Evolutionary conservation across 2,797 vertebrate genomes (phyloP).

Genomic region (Pantherophis vulpinus): DNA sequence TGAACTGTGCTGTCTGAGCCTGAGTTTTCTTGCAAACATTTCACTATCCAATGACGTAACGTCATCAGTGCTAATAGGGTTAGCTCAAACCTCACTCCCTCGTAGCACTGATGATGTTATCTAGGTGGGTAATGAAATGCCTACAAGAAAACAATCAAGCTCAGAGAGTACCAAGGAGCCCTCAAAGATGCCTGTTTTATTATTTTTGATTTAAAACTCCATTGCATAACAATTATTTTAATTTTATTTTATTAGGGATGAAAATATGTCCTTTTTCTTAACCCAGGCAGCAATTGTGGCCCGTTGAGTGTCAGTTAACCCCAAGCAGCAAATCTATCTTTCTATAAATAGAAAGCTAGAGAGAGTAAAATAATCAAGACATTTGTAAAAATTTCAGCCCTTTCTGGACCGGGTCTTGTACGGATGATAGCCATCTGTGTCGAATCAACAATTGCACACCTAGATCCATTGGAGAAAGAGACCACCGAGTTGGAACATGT

Average conservation of each 20-base stretch:
- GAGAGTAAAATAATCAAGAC: background rate
- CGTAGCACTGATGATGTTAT: too few relatives aligned
- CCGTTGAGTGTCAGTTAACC: background rate
- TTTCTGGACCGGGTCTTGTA: slow-evolving; percentile 86
- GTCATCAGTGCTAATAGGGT: too few relatives aligned
- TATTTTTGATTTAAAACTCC: background rate
- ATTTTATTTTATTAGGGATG: background rate
- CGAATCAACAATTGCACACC: slow-evolving; percentile 76
- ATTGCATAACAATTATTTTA: background rate
- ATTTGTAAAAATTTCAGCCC: slow-evolving; percentile 70
- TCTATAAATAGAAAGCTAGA: background rate
- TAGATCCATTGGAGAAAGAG: slow-evolving; percentile 78
- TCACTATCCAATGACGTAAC: too few relatives aligned
- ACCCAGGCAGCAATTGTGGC: background rate
- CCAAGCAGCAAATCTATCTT: too few relatives aligned
- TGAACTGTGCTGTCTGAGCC: too few relatives aligned
- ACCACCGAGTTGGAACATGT: slow-evolving; percentile 74
- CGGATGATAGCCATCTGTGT: slow-evolving; percentile 79
- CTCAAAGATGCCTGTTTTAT: background rate
- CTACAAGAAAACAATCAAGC: too few relatives aligned
- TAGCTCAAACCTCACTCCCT: too few relatives aligned
- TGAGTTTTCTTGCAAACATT: too few relatives aligned
- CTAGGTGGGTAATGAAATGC: too few relatives aligned
- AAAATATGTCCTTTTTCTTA: background rate
- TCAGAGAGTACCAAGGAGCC: too few relatives aligned